Evolutionary conservation across 2,888 invertebrate species (phyloP), one percentile per base, ranked within the genome.

Genomic region (Agrotis puta): DNA sequence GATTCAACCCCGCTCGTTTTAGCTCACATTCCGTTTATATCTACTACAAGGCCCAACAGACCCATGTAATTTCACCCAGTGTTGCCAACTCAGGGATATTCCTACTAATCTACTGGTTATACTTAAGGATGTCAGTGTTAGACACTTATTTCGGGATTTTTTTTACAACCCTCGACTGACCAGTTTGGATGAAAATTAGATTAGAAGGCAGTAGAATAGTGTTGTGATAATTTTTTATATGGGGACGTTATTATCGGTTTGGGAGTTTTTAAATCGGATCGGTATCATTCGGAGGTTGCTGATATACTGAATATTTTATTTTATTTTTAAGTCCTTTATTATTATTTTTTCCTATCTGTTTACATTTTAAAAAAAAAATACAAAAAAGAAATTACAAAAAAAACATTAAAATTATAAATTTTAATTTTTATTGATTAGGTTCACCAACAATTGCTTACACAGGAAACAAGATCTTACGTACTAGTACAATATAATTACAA

Each of bases 31-130:
- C 62, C 53, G 16, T 74, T 84, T 81, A 78, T 82, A 58, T 72
- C 56, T 70, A 50, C 64, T 74, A 75, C 68, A 75, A 79, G 64
- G 70, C 82, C 82, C 85, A 57, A 77, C 70, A 84, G 81, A 75
- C 76, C 80, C 57, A 73, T 86, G 78, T 81, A 77, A 85, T 86
- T 83, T 74, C 68, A 78, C 67, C 51, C 77, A 63, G 63, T 66
- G 74, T 73, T 80, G 84, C 81, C 56, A 74, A 68, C 75, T 84
- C 81, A 79, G 88, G 84, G 85, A 84, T 87, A 81, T 69, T 70
- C 50, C 45, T 56, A 62, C 62, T 76, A 82, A 85, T 79, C 66
- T 62, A 22, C 51, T 67, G 74, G 81, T 81, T 68, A 79, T 83
- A 70, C 67, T 59, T 50, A 70, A 74, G 77, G 64, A 77, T 76